phyloP scores from a whole-genome alignment of 2,888 invertebrate genomes.

The Meganola albula region DNA sequence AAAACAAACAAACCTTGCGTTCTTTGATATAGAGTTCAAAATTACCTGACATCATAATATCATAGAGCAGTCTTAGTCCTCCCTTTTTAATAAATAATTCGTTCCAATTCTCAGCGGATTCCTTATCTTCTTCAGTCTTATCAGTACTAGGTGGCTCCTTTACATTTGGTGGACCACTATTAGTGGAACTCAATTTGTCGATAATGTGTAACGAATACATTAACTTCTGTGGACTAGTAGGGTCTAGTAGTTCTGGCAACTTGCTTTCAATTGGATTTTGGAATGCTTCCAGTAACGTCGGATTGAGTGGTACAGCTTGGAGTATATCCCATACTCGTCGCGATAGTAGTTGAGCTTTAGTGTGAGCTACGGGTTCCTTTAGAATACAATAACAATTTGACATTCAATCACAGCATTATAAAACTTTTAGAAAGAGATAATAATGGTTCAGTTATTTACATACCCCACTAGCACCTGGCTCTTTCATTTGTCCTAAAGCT shows the following conservation, averaged over 20 bases:
- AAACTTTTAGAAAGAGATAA: neutral
- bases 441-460: conserved; percentile 30
- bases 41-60: conserved; percentile 92
- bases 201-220: conserved; percentile 97
- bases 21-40: too few relatives aligned
- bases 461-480: conserved; percentile 83
- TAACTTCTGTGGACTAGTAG: conserved; percentile 93
- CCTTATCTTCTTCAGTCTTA: conserved; percentile 56
- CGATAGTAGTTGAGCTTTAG: conserved; percentile 92
- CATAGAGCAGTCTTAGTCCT: conserved; percentile 91
- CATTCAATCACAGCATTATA: neutral
- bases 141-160: conserved; percentile 48
- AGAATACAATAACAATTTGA: neutral
- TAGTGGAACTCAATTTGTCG: conserved; percentile 62
- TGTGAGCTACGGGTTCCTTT: conserved; percentile 84
- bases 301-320: conserved; percentile 93
- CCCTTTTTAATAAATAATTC: conserved; percentile 91
- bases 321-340: conserved; percentile 96
- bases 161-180: conserved; percentile 37
- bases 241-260: conserved; percentile 87
- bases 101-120: conserved; percentile 79
- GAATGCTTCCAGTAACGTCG: conserved; percentile 89
- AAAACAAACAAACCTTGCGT: too few relatives aligned
- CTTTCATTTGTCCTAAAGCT: conserved; percentile 91
- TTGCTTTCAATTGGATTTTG: conserved; percentile 84